Evolutionary conservation across 2,113 vertebrate genomes (phyloP).

Genomic region (Greenwoodochromis staneri): DNA sequence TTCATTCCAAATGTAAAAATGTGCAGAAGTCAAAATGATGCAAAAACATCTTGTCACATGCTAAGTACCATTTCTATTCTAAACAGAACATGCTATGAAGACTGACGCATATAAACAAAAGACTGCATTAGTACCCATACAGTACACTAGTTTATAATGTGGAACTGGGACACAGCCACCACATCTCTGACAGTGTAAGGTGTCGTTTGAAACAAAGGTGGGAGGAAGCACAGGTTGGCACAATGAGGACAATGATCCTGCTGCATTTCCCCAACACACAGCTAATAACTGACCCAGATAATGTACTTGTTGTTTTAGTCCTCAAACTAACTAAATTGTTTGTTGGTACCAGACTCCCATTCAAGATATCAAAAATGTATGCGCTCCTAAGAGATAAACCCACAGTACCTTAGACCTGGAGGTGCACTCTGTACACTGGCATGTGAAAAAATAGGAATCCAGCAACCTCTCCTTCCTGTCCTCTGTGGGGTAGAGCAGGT

Average conservation of each 20-base stretch:
- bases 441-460: constrained; percentile 92
- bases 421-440: constrained; percentile 85
- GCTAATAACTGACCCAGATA: neutral
- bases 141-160: neutral
- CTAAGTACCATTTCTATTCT: neutral
- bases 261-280: neutral
- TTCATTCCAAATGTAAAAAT: neutral
- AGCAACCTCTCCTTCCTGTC: constrained; percentile 86
- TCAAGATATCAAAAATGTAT: neutral
- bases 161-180: neutral
- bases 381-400: neutral
- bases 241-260: neutral
- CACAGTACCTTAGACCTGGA: constrained; percentile 81
- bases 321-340: neutral
- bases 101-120: neutral
- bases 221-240: neutral
- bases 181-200: neutral
- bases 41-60: neutral
- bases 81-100: neutral
- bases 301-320: neutral
- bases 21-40: neutral
- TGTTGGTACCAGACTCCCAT: neutral
- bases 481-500: constrained; percentile 94
- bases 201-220: neutral
- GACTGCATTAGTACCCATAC: neutral